Percentiles rank a stretch among this genome's conserved stretches.
phyloP scores from a whole-genome alignment of 2,797 vertebrate species.

The Schizopygopsis malacanthus region DNA sequence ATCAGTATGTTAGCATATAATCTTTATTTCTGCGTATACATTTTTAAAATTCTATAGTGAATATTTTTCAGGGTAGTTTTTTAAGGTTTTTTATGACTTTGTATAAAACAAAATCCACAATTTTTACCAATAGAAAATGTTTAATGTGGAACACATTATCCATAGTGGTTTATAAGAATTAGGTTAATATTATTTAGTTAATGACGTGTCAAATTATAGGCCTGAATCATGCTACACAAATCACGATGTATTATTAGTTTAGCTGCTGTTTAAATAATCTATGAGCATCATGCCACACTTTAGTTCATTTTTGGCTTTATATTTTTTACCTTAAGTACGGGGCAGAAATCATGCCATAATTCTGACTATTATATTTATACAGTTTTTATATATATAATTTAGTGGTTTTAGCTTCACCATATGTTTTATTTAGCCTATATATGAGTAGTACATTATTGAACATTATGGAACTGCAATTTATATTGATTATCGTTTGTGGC shows the following conservation, averaged over 20 bases:
- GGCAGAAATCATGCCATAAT: background rate
- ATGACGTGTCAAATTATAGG: background rate
- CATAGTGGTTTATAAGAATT: background rate
- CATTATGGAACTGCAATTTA: background rate
- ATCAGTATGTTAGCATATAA: background rate
- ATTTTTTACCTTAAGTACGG: background rate
- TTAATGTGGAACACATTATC: background rate
- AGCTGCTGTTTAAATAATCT: background rate
- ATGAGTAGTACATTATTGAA: background rate
- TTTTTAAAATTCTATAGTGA: background rate
- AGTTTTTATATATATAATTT: too few species aligned
- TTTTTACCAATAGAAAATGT: background rate
- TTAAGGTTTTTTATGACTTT: background rate
- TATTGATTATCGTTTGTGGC: background rate
- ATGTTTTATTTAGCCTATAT: background rate
- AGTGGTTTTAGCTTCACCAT: background rate
- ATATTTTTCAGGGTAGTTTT: background rate
- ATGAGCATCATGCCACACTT: background rate
- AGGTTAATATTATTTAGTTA: background rate
- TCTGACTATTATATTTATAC: background rate
- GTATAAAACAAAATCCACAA: background rate
- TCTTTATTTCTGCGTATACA: background rate
- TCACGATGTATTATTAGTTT: background rate
- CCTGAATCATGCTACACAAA: background rate
- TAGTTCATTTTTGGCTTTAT: background rate